A percentile compares a stretch with the other conserved stretches of the same genome.
Evolutionary conservation across 2,888 invertebrate species (phyloP).

Genomic region (Oscheius sp.): DNA sequence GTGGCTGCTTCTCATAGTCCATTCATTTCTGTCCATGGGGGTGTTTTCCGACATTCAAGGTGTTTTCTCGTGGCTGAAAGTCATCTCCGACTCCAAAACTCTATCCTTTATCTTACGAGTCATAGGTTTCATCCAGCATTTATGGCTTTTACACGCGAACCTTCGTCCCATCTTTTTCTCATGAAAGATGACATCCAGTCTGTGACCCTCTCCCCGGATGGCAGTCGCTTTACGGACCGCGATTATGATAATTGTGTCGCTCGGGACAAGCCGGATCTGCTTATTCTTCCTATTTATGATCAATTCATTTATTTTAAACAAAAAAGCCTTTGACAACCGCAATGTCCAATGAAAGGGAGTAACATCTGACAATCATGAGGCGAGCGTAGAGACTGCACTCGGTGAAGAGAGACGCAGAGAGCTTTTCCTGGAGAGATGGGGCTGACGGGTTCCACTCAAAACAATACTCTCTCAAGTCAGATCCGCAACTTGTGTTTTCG

Average conservation of each 20-base stretch:
- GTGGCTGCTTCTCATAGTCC: too few relatives aligned
- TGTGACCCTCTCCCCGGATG: background rate
- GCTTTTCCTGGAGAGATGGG: background rate
- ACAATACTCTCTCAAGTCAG: background rate
- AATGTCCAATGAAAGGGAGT: background rate
- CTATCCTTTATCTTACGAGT: too few relatives aligned
- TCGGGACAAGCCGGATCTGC: background rate
- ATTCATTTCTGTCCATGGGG: too few relatives aligned
- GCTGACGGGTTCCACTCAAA: background rate
- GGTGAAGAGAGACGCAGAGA: slow-evolving; percentile 22
- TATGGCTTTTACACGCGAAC: too few relatives aligned
- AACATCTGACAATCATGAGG: slow-evolving; percentile 30
- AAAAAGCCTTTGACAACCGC: background rate
- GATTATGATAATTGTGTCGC: slow-evolving; percentile 18
- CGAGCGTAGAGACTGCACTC: slow-evolving; percentile 7
- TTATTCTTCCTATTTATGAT: background rate
- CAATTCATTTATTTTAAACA: background rate
- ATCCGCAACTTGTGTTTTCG: slow-evolving; percentile 5
- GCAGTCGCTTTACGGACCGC: slow-evolving; percentile 7
- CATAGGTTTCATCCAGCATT: too few relatives aligned
- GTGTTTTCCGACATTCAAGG: too few relatives aligned
- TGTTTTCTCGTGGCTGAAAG: too few relatives aligned
- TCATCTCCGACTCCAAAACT: too few relatives aligned
- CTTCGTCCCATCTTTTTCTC: too few relatives aligned
- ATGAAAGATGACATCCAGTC: background rate